Percentiles rank a stretch among this genome's conserved stretches.
These are phyloP conservation scores for Ceryle rudis DNA, from an alignment of 2,797 vertebrate species.

Conservation along the genomic window DNA sequence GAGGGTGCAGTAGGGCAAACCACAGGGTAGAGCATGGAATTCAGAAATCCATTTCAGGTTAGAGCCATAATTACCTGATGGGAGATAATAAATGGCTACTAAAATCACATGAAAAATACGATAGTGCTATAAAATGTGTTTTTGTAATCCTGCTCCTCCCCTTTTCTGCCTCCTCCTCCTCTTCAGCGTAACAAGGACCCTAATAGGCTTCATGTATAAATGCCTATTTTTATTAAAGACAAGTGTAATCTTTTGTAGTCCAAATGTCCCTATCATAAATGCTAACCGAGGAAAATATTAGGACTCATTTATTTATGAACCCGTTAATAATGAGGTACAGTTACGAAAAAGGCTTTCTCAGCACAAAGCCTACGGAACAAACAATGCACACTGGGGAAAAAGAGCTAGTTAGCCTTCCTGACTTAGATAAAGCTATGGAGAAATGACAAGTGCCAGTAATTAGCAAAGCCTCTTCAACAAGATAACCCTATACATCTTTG, in stretches of 20 bases:
- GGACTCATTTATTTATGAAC: constrained; percentile 92
- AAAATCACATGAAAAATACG: constrained; percentile 37
- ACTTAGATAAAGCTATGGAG: constrained; percentile 90
- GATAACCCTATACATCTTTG: constrained; percentile 94
- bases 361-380: constrained; percentile 88
- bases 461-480: constrained; percentile 87
- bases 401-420: constrained; percentile 91
- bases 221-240: constrained; percentile 91
- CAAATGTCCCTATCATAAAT: constrained; percentile 89
- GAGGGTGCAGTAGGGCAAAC: background rate
- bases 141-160: constrained; percentile 73
- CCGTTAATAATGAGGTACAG: constrained; percentile 89
- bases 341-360: constrained; percentile 87
- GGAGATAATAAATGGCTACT: constrained; percentile 43
- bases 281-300: constrained; percentile 90
- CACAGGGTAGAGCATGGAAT: background rate
- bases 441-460: constrained; percentile 93
- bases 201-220: constrained; percentile 91
- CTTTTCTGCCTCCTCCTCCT: constrained; percentile 54
- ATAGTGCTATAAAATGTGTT: background rate
- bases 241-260: constrained; percentile 88
- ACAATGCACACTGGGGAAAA: constrained; percentile 86
- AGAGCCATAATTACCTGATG: constrained; percentile 40
- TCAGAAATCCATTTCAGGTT: constrained; percentile 4
- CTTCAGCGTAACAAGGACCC: constrained; percentile 72